Evolutionary conservation across 2,797 vertebrate species (phyloP).

Genomic region (Phrynocephalus vlangalii): DNA sequence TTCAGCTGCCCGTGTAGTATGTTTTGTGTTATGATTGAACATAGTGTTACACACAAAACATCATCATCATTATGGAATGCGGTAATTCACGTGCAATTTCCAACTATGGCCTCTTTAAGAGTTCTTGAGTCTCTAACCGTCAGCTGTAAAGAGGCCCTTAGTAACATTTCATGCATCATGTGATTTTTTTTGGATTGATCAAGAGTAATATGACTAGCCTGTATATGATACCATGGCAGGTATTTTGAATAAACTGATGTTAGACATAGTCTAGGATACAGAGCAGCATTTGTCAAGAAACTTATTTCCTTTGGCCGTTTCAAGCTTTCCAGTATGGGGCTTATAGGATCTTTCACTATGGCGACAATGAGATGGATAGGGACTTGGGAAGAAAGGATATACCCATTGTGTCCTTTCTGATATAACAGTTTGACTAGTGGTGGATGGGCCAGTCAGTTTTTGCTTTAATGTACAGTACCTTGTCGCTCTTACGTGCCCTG

Average conservation of each 20-base stretch:
- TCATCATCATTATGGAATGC: background rate
- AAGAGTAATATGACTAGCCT: background rate
- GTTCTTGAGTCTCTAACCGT: background rate
- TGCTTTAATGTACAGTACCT: no score
- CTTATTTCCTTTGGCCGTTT: constrained; percentile 4
- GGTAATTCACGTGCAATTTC: background rate
- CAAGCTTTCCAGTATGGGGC: background rate
- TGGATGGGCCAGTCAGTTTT: no score
- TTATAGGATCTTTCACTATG: background rate
- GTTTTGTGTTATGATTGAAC: no score
- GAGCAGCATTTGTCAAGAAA: background rate
- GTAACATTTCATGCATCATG: background rate
- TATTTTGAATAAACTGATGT: background rate
- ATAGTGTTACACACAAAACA: no score
- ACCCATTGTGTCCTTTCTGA: no score
- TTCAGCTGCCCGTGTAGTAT: no score
- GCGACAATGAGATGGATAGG: background rate
- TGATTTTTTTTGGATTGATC: constrained; percentile 4
- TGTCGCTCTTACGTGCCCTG: no score
- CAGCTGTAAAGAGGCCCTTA: background rate
- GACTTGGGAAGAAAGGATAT: background rate
- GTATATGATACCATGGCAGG: background rate
- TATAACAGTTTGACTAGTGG: no score
- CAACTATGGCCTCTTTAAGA: constrained; percentile 9
- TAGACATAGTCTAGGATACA: background rate